phyloP scores from a whole-genome alignment of 2,797 vertebrate genomes.

The Gorsachius magnificus region DNA sequence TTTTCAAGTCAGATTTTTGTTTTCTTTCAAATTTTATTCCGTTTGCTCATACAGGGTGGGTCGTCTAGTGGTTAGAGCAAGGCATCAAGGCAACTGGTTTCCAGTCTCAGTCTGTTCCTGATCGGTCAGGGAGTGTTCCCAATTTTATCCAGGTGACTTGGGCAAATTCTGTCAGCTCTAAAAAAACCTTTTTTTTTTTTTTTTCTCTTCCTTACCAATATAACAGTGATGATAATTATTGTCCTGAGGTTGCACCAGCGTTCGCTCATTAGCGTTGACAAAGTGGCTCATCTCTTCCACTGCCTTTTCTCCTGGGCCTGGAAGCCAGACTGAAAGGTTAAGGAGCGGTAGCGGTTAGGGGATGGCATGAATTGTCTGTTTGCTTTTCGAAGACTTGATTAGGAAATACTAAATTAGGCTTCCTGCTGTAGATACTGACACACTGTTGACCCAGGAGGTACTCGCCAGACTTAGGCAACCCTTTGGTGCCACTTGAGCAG shows the following conservation, averaged over 20 bases:
- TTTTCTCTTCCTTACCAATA: too few species aligned
- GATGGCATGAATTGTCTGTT: background rate
- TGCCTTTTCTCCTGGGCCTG: background rate
- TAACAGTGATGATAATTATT: background rate
- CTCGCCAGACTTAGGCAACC: background rate
- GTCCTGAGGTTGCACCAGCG: background rate
- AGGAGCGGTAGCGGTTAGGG: background rate
- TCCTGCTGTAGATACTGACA: background rate
- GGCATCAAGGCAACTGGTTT: constrained; percentile 53
- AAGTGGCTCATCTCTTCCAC: background rate
- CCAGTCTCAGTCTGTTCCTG: constrained; percentile 36
- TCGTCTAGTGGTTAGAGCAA: constrained; percentile 56
- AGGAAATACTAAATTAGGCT: background rate
- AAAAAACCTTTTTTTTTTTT: background rate
- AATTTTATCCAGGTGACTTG: constrained; percentile 15
- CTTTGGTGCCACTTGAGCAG: background rate
- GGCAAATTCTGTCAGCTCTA: background rate
- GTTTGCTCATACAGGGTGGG: constrained; percentile 61
- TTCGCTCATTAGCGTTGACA: background rate
- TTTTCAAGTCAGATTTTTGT: constrained; percentile 48
- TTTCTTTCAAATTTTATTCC: constrained; percentile 63
- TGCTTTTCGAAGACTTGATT: background rate
- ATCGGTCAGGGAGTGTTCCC: background rate
- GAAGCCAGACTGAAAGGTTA: background rate
- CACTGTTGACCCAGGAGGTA: background rate